phyloP scores from a whole-genome alignment of 1,140 invertebrate genomes.

The Anthonomus grandis region DNA sequence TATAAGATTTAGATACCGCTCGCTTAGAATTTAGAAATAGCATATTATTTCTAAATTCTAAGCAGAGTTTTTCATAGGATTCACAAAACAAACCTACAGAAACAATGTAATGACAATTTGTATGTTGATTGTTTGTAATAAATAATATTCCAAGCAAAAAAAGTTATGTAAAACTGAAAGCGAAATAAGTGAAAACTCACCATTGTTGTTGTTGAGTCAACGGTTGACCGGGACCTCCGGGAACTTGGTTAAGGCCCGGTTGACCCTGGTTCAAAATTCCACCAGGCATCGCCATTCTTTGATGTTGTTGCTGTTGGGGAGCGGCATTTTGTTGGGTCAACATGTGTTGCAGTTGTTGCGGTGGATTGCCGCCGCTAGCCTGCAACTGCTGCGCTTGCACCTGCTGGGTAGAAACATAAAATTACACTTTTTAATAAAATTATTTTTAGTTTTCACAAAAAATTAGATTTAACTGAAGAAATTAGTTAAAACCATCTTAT shows the following conservation, averaged over 20 bases:
- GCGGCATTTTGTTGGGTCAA: slow-evolving; percentile 52
- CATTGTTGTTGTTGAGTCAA: slow-evolving; percentile 52
- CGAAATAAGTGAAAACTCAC: slow-evolving; percentile 31
- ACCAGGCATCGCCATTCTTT: slow-evolving; percentile 47
- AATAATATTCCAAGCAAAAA: not conserved
- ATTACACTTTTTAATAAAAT: not conserved
- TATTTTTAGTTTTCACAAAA: too few relatives aligned
- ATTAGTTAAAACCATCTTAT: too few relatives aligned
- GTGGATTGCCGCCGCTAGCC: slow-evolving; percentile 44
- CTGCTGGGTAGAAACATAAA: not conserved
- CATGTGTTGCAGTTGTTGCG: slow-evolving; percentile 52
- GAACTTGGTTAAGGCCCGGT: slow-evolving; percentile 46
- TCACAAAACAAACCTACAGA: too few relatives aligned
- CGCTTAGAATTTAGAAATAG: too few relatives aligned
- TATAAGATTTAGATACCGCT: too few relatives aligned
- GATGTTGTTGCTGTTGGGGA: slow-evolving; percentile 42
- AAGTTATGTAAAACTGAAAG: not conserved
- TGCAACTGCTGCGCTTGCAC: slow-evolving; percentile 42
- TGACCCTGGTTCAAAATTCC: slow-evolving; percentile 50
- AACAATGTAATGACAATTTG: too few relatives aligned
- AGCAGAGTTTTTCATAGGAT: too few relatives aligned
- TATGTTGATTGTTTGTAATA: not conserved
- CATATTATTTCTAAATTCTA: too few relatives aligned
- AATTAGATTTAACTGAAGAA: not conserved
- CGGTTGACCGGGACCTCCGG: slow-evolving; percentile 49